Conservation (phyloP, 2,888 invertebrate genomes). For the Enoplolaimus lenunculus region DNA sequence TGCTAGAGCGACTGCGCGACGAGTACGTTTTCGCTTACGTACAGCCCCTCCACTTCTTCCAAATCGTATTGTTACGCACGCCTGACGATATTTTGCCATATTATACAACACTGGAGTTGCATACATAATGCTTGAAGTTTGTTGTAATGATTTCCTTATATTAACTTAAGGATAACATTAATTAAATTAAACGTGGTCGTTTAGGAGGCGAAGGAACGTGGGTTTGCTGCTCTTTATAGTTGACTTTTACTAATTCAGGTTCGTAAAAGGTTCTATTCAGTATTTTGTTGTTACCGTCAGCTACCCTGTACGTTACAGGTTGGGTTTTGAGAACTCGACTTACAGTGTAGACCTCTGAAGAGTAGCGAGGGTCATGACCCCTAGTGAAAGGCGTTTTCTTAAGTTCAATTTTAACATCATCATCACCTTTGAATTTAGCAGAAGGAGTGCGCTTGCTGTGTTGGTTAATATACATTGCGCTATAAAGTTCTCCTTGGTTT, state of each 20-base stretch:
- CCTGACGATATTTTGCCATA: too few relatives aligned
- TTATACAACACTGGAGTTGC: too few relatives aligned
- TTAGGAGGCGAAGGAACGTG: not conserved
- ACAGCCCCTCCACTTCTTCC: too few relatives aligned
- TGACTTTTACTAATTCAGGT: not conserved
- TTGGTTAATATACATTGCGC: not conserved
- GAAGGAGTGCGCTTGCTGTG: not conserved
- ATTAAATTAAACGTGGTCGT: too few relatives aligned
- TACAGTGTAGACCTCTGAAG: not conserved
- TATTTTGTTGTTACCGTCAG: not conserved
- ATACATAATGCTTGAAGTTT: too few relatives aligned
- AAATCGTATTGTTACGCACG: too few relatives aligned
- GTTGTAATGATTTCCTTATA: too few relatives aligned
- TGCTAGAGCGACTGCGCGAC: too few relatives aligned
- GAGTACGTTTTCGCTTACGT: too few relatives aligned
- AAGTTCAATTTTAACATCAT: not conserved
- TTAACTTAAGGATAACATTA: too few relatives aligned
- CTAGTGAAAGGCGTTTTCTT: not conserved
- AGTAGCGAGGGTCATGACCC: constrained; percentile 9
- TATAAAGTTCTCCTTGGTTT: not conserved
- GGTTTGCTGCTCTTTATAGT: not conserved
- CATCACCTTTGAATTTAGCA: constrained; percentile 7
- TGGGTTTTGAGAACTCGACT: not conserved
- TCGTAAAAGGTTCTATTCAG: not conserved
- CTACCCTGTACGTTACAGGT: not conserved